Evolutionary conservation across 2,797 vertebrate genomes (phyloP), one percentile per base, ranked within the genome.

Genomic region (Lagothrix lagotricha): DNA sequence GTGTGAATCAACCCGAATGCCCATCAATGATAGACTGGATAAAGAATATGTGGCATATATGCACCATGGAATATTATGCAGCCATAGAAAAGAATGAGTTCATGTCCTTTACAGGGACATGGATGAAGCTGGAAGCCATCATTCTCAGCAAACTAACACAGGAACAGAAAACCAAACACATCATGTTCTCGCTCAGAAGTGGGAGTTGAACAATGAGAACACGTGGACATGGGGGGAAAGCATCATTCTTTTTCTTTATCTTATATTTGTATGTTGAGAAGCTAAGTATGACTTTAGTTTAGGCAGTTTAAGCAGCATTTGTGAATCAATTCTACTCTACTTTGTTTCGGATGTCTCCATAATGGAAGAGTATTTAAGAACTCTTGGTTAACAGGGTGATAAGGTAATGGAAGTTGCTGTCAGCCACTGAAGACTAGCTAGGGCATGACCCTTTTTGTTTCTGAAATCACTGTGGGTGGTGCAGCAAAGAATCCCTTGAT

Each of bases 371-470:
- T 11, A 14, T 46, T 7, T 73, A 36, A 36, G 22, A 22, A 46
- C 28, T 36, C 30, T 83, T 58, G 39, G 19, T 28, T 67, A 46
- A 9, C 15, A 11, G 1, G 8, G 15, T 5, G 2, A 13, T 39
- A 33, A 54, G 22, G 8, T 3, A 15, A 82, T 20, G 13, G 39
- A 0, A 3, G 30, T 20, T 57, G 15, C 79, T 48, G 3, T 7
- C 28, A 26, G 50, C 24, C 36, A 4, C 11, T 19, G 10, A 19
- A 14, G 6, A 2, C 1, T 2, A 4, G 7, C 15, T 4, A n/a
- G n/a, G 22, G 7, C 39, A 14, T 12, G 15, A 67, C 15, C 19
- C 20, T 5, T n/a, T 28, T 73, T 7, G 24, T 15, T 58, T 17
- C 67, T 46, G 41, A 73, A 73, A 19, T 39, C 67, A 15, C 30